phyloP scores from a whole-genome alignment of 2,888 invertebrate genomes.

The Cistogaster globosa region DNA sequence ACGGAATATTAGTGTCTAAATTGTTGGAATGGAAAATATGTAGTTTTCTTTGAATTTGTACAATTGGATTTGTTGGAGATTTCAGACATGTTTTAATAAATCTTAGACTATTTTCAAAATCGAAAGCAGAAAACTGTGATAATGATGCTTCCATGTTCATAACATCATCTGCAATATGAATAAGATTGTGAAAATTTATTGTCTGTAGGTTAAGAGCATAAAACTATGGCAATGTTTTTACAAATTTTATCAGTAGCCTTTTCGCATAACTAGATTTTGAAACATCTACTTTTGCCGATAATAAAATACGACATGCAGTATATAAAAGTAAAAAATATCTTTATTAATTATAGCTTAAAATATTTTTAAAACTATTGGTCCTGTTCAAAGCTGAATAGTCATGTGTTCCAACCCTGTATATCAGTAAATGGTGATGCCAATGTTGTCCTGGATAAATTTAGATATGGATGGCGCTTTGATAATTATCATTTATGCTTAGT shows the following conservation, averaged over 20 bases:
- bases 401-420: no score
- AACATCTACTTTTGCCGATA: neutral
- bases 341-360: neutral
- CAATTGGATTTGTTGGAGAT: neutral
- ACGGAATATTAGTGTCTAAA: neutral
- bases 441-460: no score
- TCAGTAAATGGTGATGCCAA: no score
- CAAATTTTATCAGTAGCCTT: constrained; percentile 4
- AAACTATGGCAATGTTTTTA: neutral
- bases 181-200: constrained; percentile 12
- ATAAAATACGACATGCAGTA: neutral
- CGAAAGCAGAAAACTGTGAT: constrained; percentile 3
- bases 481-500: no score
- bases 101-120: constrained; percentile 2
- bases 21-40: neutral
- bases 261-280: neutral
- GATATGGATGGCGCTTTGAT: no score
- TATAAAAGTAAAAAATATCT: constrained; percentile 5
- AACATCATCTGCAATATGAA: no score
- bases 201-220: neutral
- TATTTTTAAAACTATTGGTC: neutral
- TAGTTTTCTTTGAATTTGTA: no score
- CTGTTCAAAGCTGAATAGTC: neutral
- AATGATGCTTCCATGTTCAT: neutral
- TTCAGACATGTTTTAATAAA: neutral